Percentiles rank a stretch among this genome's conserved stretches.
These are phyloP conservation scores for Engystomops pustulosus DNA, from an alignment of 2,113 vertebrate species.

Conservation along the genomic window DNA sequence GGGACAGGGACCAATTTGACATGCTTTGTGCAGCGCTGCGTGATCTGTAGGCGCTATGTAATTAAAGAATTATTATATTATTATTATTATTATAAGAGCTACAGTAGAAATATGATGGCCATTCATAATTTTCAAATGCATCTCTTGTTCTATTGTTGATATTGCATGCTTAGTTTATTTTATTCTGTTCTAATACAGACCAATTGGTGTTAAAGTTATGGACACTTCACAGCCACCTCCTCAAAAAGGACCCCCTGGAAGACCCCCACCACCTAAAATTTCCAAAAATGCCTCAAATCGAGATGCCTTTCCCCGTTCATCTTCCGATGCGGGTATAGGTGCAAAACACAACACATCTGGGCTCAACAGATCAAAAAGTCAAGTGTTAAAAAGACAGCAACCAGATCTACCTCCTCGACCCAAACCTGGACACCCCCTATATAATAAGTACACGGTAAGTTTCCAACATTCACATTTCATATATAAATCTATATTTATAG, in stretches of 20 bases:
- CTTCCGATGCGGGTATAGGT: slow-evolving; percentile 68
- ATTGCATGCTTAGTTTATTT: not conserved
- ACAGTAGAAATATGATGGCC: too few species aligned
- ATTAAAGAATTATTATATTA: too few species aligned
- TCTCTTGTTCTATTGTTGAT: not conserved
- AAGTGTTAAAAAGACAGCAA: slow-evolving; percentile 74
- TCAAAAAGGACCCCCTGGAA: slow-evolving; percentile 79
- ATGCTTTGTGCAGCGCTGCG: too few species aligned
- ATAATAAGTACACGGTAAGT: slow-evolving; percentile 91
- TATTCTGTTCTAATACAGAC: slow-evolving; percentile 67
- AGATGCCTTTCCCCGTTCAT: slow-evolving; percentile 66
- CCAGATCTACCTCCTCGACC: slow-evolving; percentile 90
- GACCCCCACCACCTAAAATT: slow-evolving; percentile 85
- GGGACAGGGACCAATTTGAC: too few species aligned
- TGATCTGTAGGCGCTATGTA: too few species aligned
- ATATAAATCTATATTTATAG: too few species aligned
- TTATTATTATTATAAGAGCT: too few species aligned
- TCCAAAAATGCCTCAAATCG: slow-evolving; percentile 66
- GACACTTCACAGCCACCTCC: slow-evolving; percentile 78
- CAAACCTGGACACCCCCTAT: slow-evolving; percentile 90
- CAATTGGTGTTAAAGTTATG: slow-evolving; percentile 73
- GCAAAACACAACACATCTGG: slow-evolving; percentile 69
- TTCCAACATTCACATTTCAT: not conserved
- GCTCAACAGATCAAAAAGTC: slow-evolving; percentile 77
- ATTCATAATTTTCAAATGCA: not conserved